Percentiles rank a stretch among this genome's conserved stretches.
Evolutionary conservation across 2,888 invertebrate species (phyloP).

Genomic region (Athalia rosae): DNA sequence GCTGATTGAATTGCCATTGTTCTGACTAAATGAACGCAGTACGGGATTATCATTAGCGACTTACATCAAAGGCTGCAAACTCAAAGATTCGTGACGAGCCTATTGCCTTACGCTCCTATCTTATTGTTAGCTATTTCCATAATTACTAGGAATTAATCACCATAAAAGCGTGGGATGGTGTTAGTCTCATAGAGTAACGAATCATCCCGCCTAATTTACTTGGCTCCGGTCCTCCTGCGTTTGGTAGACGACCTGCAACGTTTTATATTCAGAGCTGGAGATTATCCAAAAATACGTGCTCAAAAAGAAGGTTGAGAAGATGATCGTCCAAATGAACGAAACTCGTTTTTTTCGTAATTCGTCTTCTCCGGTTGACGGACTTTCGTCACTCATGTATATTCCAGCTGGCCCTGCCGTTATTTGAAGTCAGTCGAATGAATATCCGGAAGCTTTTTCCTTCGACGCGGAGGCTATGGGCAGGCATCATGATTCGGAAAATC

Average conservation of each 20-base stretch:
- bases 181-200: slow-evolving; percentile 4
- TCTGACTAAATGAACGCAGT: slow-evolving; percentile 40
- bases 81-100: slow-evolving; percentile 25
- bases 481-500: neutral
- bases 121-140: slow-evolving; percentile 32
- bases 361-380: too few species aligned
- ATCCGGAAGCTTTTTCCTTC: neutral
- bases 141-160: slow-evolving; percentile 34
- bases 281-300: too few species aligned
- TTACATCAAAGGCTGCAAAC: slow-evolving; percentile 15
- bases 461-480: neutral
- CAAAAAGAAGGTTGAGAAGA: too few species aligned
- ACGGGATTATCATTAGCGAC: slow-evolving; percentile 45
- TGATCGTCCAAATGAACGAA: too few species aligned
- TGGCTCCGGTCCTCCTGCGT: neutral
- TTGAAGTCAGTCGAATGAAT: too few species aligned
- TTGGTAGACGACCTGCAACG: neutral
- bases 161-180: slow-evolving; percentile 38
- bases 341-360: too few species aligned
- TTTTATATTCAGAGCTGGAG: too few species aligned
- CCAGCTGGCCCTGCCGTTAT: too few species aligned
- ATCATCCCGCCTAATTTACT: slow-evolving; percentile 13
- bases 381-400: too few species aligned
- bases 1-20: slow-evolving; percentile 46
- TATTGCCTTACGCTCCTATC: slow-evolving; percentile 19